Conservation (phyloP, 2,888 invertebrate species). For the Scrobipalpa costella region DNA sequence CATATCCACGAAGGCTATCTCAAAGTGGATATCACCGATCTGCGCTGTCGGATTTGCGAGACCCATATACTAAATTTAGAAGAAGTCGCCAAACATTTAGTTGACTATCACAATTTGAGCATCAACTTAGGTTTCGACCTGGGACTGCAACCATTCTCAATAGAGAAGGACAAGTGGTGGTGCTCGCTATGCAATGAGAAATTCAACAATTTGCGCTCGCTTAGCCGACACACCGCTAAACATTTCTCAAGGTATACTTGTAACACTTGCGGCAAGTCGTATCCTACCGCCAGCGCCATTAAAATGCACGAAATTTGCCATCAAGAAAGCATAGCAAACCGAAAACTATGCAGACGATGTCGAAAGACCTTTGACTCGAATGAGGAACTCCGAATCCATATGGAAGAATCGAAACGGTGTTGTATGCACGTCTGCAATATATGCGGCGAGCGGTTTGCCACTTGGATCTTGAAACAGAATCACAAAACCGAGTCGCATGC, state of each 20-base stretch:
- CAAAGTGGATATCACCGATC: constrained; percentile 45
- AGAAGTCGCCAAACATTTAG: constrained; percentile 40
- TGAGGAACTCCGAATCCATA: constrained; percentile 40
- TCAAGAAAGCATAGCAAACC: constrained; percentile 17
- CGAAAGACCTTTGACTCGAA: constrained; percentile 38
- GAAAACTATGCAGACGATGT: constrained; percentile 42
- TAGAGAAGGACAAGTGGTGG: constrained; percentile 35
- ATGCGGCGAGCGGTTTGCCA: constrained; percentile 43
- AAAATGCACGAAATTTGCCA: constrained; percentile 40
- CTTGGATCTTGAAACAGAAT: constrained; percentile 35
- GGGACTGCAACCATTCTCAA: constrained; percentile 43
- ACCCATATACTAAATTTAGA: constrained; percentile 35
- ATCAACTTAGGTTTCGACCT: constrained; percentile 34
- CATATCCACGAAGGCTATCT: constrained; percentile 65
- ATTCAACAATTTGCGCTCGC: constrained; percentile 39
- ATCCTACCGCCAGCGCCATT: constrained; percentile 39
- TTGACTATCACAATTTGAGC: constrained; percentile 32
- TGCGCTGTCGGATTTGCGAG: constrained; percentile 43
- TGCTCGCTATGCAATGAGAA: constrained; percentile 45
- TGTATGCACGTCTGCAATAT: constrained; percentile 42
- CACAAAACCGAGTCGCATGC: constrained; percentile 43
- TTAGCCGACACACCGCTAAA: constrained; percentile 48
- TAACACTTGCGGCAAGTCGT: constrained; percentile 48
- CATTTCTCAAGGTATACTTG: constrained; percentile 48
- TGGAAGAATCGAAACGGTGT: constrained; percentile 39